Evolutionary conservation across 1,140 invertebrate genomes (phyloP).

Genomic region (Chironomus striatipennis): DNA sequence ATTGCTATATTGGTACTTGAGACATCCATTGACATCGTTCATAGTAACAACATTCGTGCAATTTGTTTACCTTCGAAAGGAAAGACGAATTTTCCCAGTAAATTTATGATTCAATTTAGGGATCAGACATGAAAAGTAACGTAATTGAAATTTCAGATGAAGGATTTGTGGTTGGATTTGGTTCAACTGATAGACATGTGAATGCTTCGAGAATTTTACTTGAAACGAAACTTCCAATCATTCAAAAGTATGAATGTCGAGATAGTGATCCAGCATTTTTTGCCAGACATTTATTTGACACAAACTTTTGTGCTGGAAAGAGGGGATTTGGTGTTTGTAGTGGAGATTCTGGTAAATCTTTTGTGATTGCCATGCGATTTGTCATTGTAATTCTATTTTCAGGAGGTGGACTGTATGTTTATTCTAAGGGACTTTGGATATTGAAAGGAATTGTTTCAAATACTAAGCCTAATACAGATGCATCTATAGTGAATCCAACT

Average conservation of each 20-base stretch:
- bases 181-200: neutral
- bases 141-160: neutral
- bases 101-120: too few species aligned
- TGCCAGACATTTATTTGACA: neutral
- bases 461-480: neutral
- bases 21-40: neutral
- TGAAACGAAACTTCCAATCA: neutral
- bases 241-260: neutral
- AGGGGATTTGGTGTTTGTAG: neutral
- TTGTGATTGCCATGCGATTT: neutral
- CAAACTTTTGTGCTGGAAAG: neutral
- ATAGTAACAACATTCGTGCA: neutral
- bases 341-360: neutral
- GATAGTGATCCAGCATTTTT: conserved; percentile 1
- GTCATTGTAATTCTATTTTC: neutral
- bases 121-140: neutral
- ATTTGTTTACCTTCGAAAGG: neutral
- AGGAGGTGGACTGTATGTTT: neutral
- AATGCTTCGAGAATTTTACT: neutral
- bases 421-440: neutral
- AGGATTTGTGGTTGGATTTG: neutral
- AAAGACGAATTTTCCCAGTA: too few species aligned
- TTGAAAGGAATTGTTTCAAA: neutral
- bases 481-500: neutral
- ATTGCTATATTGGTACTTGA: neutral